Conservation (phyloP, 1,140 invertebrate genomes). For the Macrobrachium nipponense region DNA sequence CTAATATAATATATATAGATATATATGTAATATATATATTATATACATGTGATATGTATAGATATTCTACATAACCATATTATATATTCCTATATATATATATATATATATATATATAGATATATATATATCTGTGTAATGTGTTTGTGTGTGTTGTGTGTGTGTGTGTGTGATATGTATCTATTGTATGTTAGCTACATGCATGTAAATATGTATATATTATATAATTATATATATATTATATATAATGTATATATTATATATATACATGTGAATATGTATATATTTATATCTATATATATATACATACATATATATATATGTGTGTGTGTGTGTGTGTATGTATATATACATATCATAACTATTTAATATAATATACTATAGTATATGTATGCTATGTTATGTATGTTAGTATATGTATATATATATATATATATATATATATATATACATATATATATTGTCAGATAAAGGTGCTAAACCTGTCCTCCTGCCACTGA, state of each 20-base stretch:
- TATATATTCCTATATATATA: constrained; percentile 1
- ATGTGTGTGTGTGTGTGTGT: constrained; percentile 5
- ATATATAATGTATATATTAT: too few relatives aligned
- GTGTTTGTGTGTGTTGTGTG: background rate
- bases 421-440: constrained; percentile 22
- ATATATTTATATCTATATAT: constrained; percentile 17
- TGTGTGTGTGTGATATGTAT: constrained; percentile 8
- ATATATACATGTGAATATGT: too few relatives aligned
- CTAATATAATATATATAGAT: background rate
- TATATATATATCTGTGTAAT: too few relatives aligned
- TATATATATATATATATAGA: constrained; percentile 22
- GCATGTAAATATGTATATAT: too few relatives aligned
- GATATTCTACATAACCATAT: constrained; percentile 12
- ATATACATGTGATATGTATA: constrained; percentile 13
- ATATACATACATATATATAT: constrained; percentile 7
- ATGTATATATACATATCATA: constrained; percentile 6
- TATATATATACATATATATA: constrained; percentile 2
- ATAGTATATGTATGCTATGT: constrained; percentile 13
- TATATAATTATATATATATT: too few relatives aligned
- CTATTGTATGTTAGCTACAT: too few relatives aligned
- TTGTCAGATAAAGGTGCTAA: too few relatives aligned
- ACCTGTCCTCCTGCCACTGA: too few relatives aligned
- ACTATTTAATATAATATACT: too few relatives aligned
- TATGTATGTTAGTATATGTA: background rate
- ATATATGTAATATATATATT: background rate